Conservation (phyloP, 2,888 invertebrate genomes). For the Erannis defoliaria region DNA sequence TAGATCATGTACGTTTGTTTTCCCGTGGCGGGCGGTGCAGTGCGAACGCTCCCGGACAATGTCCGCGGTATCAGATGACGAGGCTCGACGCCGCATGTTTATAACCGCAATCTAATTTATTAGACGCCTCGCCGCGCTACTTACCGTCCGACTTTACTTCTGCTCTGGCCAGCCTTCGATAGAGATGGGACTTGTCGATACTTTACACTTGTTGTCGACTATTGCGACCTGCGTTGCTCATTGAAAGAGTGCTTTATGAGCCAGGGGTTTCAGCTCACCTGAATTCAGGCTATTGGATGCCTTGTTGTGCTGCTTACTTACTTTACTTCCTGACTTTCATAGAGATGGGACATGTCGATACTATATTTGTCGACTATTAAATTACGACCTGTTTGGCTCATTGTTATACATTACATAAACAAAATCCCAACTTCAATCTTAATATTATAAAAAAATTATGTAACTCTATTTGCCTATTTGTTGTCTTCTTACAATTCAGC, state of each 20-base stretch:
- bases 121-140: constrained; percentile 61
- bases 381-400: too few relatives aligned
- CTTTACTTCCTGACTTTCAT: too few relatives aligned
- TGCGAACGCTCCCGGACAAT: constrained; percentile 55
- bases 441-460: too few relatives aligned
- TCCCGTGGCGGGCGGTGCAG: constrained; percentile 41
- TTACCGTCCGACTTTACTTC: constrained; percentile 44
- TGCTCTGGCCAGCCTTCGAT: constrained; percentile 15
- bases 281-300: neutral
- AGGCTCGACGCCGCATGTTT: constrained; percentile 68
- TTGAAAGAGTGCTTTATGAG: neutral
- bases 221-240: neutral
- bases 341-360: too few relatives aligned
- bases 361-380: too few relatives aligned
- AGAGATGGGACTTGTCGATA: constrained; percentile 6
- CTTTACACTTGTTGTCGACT: neutral
- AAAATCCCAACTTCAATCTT: too few relatives aligned
- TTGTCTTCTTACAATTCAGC: too few relatives aligned
- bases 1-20: neutral
- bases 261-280: neutral
- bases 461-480: too few relatives aligned
- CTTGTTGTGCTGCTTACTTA: too few relatives aligned
- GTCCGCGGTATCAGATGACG: constrained; percentile 76
- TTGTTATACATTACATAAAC: too few relatives aligned
- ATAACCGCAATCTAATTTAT: constrained; percentile 77